Evolutionary conservation across 2,888 invertebrate species (phyloP), one percentile per base, ranked within the genome.

Genomic region (Cryptocephalus primarius): DNA sequence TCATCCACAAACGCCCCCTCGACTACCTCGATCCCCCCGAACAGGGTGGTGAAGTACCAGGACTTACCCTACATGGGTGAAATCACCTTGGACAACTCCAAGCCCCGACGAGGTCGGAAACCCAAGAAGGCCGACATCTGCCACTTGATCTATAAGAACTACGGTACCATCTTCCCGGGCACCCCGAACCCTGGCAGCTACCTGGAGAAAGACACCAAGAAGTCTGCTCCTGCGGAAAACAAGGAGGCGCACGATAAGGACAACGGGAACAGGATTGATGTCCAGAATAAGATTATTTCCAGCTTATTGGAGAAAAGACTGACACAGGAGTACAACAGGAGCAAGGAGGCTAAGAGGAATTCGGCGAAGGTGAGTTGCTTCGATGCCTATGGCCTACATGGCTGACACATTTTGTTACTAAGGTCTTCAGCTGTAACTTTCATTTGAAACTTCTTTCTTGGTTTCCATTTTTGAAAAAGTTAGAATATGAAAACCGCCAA

Each of bases 111-210:
- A 50, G 91, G 91, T 0, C 75, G 91, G 12, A 92, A 92, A 62
- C 92, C 91, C 0, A 91, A 91, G 64, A 91, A 92, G 67, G 89
- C 91, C 0, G 91, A 91, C 62, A 92, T 92, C 55, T 91, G 91
- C 55, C 91, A 91, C 62, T 72, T 91, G 39, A 91, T 91, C 55
- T 90, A 91, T 62, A 91, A 91, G 65, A 91, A 91, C 66, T 91
- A 91, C 64, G 91, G 90, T 3, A 90, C 88, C 0, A 86, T 89
- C 10, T 78, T 88, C 43, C 87, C 88, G 0, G 85, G 85, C 0
- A 84, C 83, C 8, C 85, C 85, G 0, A 74, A 75, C 11, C 69
- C 73, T 1, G 74, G 73, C 33, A 75, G 75, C 40, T 72, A 74
- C 44, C 55, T 66, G 4, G 76, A 75, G 36, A 73, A 76, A 38